These are phyloP conservation scores for Norana najaformis DNA, from an alignment of 2,888 invertebrate genomes.

Conservation along the genomic window DNA sequence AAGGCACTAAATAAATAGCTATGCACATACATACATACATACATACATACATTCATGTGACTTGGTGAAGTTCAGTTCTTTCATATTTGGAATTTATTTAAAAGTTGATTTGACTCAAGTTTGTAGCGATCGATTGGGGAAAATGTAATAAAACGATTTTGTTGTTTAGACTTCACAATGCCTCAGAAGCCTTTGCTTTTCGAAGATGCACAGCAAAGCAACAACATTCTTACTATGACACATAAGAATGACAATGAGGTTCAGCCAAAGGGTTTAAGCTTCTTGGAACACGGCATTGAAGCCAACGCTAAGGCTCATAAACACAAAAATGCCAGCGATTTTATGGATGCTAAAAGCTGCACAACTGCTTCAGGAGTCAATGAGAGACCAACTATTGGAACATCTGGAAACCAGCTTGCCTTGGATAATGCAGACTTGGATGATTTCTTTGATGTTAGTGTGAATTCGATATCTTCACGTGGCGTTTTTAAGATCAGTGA, in stretches of 20 bases:
- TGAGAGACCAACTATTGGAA: not conserved
- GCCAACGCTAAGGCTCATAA: not conserved
- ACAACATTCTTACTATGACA: not conserved
- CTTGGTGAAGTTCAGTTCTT: not conserved
- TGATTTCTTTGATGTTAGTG: not conserved
- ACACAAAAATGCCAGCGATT: not conserved
- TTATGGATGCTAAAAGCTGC: not conserved
- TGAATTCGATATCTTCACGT: not conserved
- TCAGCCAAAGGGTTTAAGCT: not conserved
- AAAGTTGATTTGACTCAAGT: not conserved
- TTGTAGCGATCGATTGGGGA: not conserved
- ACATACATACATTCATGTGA: not conserved
- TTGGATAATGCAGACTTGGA: not conserved
- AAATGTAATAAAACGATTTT: slow-evolving; percentile 2
- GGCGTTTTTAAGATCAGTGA: not conserved
- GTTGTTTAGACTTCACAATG: not conserved
- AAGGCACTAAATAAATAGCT: not conserved
- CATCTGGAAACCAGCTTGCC: not conserved
- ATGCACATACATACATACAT: not conserved
- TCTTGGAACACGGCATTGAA: not conserved
- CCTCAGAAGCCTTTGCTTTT: not conserved
- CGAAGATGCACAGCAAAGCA: not conserved
- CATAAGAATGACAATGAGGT: not conserved
- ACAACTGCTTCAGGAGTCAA: not conserved
- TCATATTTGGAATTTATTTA: not conserved